Base-by-base conservation (phyloP, 2,888 invertebrate species). In the Automeris io region DNA sequence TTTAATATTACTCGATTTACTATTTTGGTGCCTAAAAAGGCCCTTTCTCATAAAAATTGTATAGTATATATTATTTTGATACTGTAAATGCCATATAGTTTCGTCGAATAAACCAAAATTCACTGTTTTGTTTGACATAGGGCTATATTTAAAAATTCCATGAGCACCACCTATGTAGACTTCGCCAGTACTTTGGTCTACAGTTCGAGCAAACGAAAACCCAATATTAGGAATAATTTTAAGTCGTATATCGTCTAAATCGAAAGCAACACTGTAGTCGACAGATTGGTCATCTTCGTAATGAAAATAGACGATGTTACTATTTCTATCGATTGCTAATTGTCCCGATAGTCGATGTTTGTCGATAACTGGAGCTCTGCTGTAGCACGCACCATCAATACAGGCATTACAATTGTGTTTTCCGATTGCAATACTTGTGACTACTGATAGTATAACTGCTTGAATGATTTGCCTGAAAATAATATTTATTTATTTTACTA, bases 71-170 rank as follows among this genome's bases (percentile, higher is more conserved):
- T 61, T 70, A 1, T 62, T 58, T 36, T 63, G 69, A 35, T 46
- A 78, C 11, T 81, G 80, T 54, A 80, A 58, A 26, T 73, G 74
- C 73, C 69, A 76, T 23, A 80, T 64, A 2, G 72, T 78, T 50
- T 66, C 70, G 29, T 70, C 68, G 9, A 51, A 47, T 1, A 77
- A 38, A 0, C 63, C 76, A 11, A 61, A 57, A 2, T 51, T 44
- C 3, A 45, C 51, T 0, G 70, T 70, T 0, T 23, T 43, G 19
- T 72, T 73, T 0, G 55, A 51, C 0, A 11, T 42, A 18, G 66
- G 60, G 13, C 57, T 67, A 38, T 73, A 70, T 46, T 65, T 68
- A 26, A 63, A 73, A 5, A 80, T 51, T 0, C 80, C 81, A 37
- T 44, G 59, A 0, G 63, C 58, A 0, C 72, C 73, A 0, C 78